Evolutionary conservation across 92 coral and sea anemone species (phyloP), one percentile per base, ranked within the genome.

Genomic region (Porites cylindrica): DNA sequence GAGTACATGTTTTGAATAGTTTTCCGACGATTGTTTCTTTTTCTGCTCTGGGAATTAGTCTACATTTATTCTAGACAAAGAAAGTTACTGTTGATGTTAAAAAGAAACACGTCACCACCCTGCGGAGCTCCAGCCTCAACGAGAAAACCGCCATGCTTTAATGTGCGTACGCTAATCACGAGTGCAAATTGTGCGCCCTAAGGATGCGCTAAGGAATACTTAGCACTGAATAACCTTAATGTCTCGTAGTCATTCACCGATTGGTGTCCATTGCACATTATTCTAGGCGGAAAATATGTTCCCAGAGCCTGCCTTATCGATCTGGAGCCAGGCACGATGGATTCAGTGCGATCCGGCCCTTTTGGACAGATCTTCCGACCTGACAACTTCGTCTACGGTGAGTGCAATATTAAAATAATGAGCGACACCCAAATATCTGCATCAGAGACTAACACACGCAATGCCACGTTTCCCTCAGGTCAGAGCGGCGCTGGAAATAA

Each of bases 401-500:
- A 92, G 96, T 89, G 16, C 61, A 56, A 56, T 56, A 10, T 56
- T 56, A 8, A 56, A 56, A 56, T 10, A 56, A 56, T 56, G 61
- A 56, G 13, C 61, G 8, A 14, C 12, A 56, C 47, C 1, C 61
- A 56, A 12, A 10, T 11, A 56, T 56, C 61, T 56, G 13, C 14
- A 56, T 8, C 11, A 10, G 61, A 14, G 0, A 56, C 10, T 56
- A 56, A 56, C 61, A 56, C 61, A 56, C 0, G 2, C 3, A 0
- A 10, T 14, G 61, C 61, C 61, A 56, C 61, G 61, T 56, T 56
- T 82, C 60, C 56, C 58, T 65, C 72, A 96, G 99, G 99, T 20
- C 99, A 96, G 85, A 95, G 98, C 89, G 99, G 99, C 26, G 99
- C 99, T 72, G 99, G 99, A 74, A 96, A 96, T 75, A 96, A 96